phyloP scores from a whole-genome alignment of 2,113 vertebrate genomes.

The Semnornis frantzii region DNA sequence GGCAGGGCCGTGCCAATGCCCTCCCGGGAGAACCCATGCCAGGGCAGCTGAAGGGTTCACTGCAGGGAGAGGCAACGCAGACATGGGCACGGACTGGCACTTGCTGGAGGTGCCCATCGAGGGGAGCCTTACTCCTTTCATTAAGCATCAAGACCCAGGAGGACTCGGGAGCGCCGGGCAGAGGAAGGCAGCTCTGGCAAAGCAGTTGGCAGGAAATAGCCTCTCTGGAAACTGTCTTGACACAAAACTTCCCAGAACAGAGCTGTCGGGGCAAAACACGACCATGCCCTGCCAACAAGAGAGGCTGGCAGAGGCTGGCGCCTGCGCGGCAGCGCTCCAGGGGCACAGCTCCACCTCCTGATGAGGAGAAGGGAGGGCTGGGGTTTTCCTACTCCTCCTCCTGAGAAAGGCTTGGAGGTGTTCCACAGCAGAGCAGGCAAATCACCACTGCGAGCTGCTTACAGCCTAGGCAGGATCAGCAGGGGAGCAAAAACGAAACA shows the following conservation, averaged over 20 bases:
- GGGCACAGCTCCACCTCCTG: neutral
- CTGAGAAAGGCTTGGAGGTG: neutral
- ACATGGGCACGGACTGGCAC: neutral
- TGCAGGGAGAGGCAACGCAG: neutral
- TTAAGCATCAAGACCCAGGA: neutral
- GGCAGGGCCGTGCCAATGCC: neutral
- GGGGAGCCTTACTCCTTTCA: neutral
- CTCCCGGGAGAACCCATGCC: neutral
- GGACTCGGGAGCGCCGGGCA: neutral
- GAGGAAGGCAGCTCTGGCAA: conserved; percentile 20
- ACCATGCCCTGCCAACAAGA: conserved; percentile 11
- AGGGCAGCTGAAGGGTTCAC: neutral
- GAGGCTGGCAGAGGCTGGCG: neutral
- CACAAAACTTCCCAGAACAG: conserved; percentile 45
- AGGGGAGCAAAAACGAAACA: neutral
- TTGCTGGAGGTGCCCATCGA: neutral
- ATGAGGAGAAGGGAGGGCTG: neutral
- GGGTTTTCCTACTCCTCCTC: no score
- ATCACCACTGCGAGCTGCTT: neutral
- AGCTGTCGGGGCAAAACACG: conserved; percentile 59
- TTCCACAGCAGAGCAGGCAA: neutral
- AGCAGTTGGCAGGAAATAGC: conserved; percentile 39
- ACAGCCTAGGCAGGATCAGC: no score
- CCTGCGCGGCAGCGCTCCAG: neutral
- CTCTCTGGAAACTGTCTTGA: conserved; percentile 51